Base-by-base conservation (phyloP, 2,888 invertebrate species). In the Hydraecia micacea region DNA sequence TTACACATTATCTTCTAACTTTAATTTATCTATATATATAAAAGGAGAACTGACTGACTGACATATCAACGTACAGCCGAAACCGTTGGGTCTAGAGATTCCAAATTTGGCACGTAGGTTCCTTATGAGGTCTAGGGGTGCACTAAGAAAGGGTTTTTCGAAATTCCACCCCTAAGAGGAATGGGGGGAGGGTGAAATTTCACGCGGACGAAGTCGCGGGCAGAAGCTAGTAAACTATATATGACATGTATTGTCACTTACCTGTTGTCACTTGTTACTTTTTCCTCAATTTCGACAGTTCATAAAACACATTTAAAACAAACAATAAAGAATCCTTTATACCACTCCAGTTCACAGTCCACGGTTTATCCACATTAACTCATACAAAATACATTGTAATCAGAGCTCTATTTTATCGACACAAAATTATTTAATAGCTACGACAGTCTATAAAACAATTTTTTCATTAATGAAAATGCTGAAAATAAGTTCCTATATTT, bases 221-320 rank as follows among this genome's bases (percentile, higher is more conserved):
- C n/a, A n/a, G n/a, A n/a, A n/a, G n/a, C n/a, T n/a, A n/a, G n/a
- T 18, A 36, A 60, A 60, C 4, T 25, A 42, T 15, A 36, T 36
- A 36, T 32, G 32, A 32, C 32, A 49, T 25, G n/a, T 58, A 60
- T 52, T 28, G 36, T 39, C 39, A 67, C 92, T 90, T 89, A 94
- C 94, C 94, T 94, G 85, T 93, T 92, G 85, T 91, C 91, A 25
- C 91, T 89, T 71, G 90, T 87, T 83, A 89, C 87, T 92, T 92
- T 93, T 88, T 92, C 93, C 93, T 92, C 92, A 93, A 94, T 94
- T 91, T 91, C 92, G 91, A 90, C 89, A 90, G 88, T 87, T 91
- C 83, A 90, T 83, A 71, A 79, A 82, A 77, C 90, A 90, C 90
- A 90, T 89, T 88, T 80, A 89, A 83, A 86, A 87, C 73, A 83